Evolutionary conservation across 2,113 vertebrate genomes (phyloP), one percentile per base, ranked within the genome.

Genomic region (Microtus richardsoni): DNA sequence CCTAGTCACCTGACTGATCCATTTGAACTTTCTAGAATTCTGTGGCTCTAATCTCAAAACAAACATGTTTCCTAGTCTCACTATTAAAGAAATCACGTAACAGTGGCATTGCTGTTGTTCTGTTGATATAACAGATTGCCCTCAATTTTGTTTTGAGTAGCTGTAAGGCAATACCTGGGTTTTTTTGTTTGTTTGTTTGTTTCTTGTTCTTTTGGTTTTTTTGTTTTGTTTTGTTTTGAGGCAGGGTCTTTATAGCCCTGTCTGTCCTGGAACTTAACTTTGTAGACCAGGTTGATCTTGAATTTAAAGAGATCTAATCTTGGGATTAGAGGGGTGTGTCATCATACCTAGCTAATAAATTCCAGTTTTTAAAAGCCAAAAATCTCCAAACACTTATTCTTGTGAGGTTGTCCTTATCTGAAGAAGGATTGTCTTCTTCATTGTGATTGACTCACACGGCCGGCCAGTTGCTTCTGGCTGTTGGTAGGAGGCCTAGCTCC

Each of bases 1-100:
- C 41, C 17, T 36, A 2, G 26, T 14, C 7, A 68, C 44, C 47
- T 84, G 49, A 54, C 60, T 64, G 54, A n/a, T 39, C 70, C 80
- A 68, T 84, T 93, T 5, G 33, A 79, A 47, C 33, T 94, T 92
- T 91, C 41, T 77, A 44, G 62, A 93, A 73, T 86, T 91, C 39
- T 39, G 49, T 73, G 88, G 12, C 86, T 91, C 1, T 90, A 60
- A 71, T 71, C 86, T 58, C 80, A 66, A 95, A 93, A 92, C 87
- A 92, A 90, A 91, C n/a, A 7, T 19, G 77, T 90, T 70, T 26
- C 26, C 36, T 54, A 71, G 24, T 77, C 92, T 96, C 58, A 83
- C 73, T 85, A 33, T 88, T 83, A 84, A 94, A 77, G 44, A 95
- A 10, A 41, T 52, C 70, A 77, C 17, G 19, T 58, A 92, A 94